Evolutionary conservation across 2,797 vertebrate species (phyloP), one percentile per base, ranked within the genome.

Genomic region (Sciurus vulgaris): DNA sequence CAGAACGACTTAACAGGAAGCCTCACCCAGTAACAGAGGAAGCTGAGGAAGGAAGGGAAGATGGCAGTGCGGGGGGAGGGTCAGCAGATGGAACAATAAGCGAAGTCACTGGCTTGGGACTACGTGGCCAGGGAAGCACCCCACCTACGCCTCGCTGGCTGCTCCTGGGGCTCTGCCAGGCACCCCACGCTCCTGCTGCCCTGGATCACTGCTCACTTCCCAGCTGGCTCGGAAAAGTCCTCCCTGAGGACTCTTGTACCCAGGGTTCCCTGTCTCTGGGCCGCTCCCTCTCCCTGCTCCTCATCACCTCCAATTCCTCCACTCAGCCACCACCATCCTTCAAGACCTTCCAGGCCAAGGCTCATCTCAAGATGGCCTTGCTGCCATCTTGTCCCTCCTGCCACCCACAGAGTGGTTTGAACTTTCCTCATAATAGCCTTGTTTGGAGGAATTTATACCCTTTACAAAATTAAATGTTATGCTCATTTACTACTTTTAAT

Each of bases 11-110:
- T 93, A 74, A 93, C 97, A 97, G 97, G 97, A 98, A 98, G 94
- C 97, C 97, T 97, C 97, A 59, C 97, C 97, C 97, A 94, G 41
- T 9, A 92, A 33, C 96, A 96, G 90, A 97, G 97, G 97, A 98
- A 98, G 96, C 95, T 9, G 85, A 95, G 97, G 96, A 97, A 98
- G 97, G 97, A 97, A 97, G 97, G 96, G 96, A 97, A 94, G 97
- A 97, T 98, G 97, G 96, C 94, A 86, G 78, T 13, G 82, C 61
- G 17, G 90, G 93, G 93, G 96, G 93, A 95, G 93, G 96, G 96
- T 9, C 63, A 9, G 51, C 14, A 7, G 8, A 9, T 47, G 14
- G 26, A 97, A 98, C 96, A 97, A 97, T 96, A 47, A 96, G 74
- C 72, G 8, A 94, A 97, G 70, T 93, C 95, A 86, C 63, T n/a